Percentiles rank a stretch among this genome's conserved stretches.
These are phyloP conservation scores for Graphium colonna DNA, from an alignment of 2,888 invertebrate species.

Conservation along the genomic window DNA sequence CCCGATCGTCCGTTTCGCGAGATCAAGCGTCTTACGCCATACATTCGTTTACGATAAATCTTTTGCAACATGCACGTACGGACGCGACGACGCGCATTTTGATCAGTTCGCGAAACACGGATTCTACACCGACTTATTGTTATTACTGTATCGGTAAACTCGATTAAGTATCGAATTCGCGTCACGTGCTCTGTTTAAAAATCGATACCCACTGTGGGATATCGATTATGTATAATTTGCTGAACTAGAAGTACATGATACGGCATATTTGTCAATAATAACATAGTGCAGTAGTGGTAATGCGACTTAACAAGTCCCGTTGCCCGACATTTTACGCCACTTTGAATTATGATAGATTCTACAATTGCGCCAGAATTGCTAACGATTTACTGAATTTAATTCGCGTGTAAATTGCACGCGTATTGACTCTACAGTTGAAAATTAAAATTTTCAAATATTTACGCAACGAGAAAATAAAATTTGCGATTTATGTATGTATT, in stretches of 20 bases:
- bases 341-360: constrained; percentile 18
- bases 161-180: not conserved
- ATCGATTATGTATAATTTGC: constrained; percentile 19
- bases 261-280: constrained; percentile 21
- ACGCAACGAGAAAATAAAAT: constrained; percentile 8
- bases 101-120: constrained; percentile 15
- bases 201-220: constrained; percentile 2
- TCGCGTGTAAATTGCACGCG: constrained; percentile 13
- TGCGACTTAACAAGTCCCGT: constrained; percentile 10
- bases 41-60: constrained; percentile 20
- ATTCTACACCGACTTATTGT: constrained; percentile 9
- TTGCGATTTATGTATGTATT: constrained; percentile 6
- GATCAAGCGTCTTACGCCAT: constrained; percentile 16
- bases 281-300: constrained; percentile 9
- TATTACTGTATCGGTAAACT: constrained; percentile 16
- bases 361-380: constrained; percentile 17
- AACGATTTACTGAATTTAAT: constrained; percentile 18
- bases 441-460: constrained; percentile 17
- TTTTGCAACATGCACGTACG: constrained; percentile 15
- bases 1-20: constrained; percentile 22
- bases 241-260: constrained; percentile 6
- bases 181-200: constrained; percentile 11
- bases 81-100: constrained; percentile 5
- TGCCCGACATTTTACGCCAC: constrained; percentile 20
- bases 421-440: not conserved